Evolutionary conservation across 2,888 invertebrate species (phyloP).

Genomic region (Amiota communis): DNA sequence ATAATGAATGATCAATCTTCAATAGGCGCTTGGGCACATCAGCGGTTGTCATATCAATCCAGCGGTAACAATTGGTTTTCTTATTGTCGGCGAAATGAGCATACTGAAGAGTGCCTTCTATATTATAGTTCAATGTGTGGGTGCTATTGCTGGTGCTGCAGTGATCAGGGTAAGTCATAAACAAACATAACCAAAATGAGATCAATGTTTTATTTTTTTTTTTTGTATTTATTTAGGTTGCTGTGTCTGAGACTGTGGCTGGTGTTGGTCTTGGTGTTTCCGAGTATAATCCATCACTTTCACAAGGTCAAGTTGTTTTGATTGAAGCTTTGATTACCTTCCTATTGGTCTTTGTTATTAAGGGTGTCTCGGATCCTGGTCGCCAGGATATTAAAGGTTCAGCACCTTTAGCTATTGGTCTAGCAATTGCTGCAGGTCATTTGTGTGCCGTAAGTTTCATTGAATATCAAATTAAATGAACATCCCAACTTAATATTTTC

Average conservation of each 20-base stretch:
- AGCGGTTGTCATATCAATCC: slow-evolving; percentile 96
- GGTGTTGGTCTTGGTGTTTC: slow-evolving; percentile 78
- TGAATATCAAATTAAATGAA: slow-evolving; percentile 9
- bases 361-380: slow-evolving; percentile 87
- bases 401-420: slow-evolving; percentile 89
- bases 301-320: slow-evolving; percentile 84
- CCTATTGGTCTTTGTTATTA: slow-evolving; percentile 88
- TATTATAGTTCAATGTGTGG: slow-evolving; percentile 85
- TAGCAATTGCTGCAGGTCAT: slow-evolving; percentile 89
- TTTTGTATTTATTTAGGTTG: slow-evolving; percentile 47
- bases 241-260: slow-evolving; percentile 75
- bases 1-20: slow-evolving; percentile 48
- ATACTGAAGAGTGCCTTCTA: slow-evolving; percentile 86
- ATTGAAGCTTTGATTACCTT: slow-evolving; percentile 91
- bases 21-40: slow-evolving; percentile 85
- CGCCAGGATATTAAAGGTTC: slow-evolving; percentile 87
- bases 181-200: not conserved
- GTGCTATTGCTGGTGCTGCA: slow-evolving; percentile 87
- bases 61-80: slow-evolving; percentile 88
- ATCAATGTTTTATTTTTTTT: slow-evolving; percentile 38
- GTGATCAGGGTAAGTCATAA: slow-evolving; percentile 78
- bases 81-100: slow-evolving; percentile 86
- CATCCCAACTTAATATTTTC: not conserved
- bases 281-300: slow-evolving; percentile 75
- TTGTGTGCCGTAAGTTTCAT: slow-evolving; percentile 83